Percentiles rank a stretch among this genome's conserved stretches.
Conservation (phyloP, 2,797 vertebrate genomes). For the Phyllotis vaccarum region DNA sequence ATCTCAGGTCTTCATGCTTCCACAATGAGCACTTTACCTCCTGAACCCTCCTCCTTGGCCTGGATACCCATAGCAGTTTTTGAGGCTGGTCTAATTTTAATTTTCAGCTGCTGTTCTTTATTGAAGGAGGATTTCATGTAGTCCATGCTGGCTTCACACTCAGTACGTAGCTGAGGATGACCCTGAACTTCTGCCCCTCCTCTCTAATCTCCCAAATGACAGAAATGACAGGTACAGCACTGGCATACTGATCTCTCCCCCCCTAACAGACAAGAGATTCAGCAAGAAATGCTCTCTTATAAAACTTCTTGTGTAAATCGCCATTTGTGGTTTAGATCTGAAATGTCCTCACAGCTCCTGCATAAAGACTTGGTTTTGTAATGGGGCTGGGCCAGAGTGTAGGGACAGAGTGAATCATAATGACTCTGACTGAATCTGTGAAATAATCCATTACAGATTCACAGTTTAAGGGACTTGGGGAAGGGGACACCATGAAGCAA, state of each 20-base stretch:
- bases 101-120: background rate
- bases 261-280: constrained; percentile 25
- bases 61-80: background rate
- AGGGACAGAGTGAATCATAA: background rate
- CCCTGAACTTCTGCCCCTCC: background rate
- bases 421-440: background rate
- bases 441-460: background rate
- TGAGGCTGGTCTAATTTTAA: background rate
- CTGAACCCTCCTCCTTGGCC: background rate
- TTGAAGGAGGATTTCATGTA: background rate
- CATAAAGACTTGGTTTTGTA: background rate
- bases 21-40: background rate
- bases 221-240: background rate
- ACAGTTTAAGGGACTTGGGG: background rate
- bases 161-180: background rate
- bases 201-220: background rate
- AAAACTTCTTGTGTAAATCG: background rate
- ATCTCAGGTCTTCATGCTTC: background rate
- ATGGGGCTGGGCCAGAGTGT: background rate
- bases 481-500: background rate
- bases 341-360: background rate
- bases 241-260: background rate
- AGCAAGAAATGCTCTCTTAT: background rate
- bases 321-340: background rate
- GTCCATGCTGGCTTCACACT: background rate